phyloP scores from a whole-genome alignment of 2,113 vertebrate species.

The Centropus unirufus region DNA sequence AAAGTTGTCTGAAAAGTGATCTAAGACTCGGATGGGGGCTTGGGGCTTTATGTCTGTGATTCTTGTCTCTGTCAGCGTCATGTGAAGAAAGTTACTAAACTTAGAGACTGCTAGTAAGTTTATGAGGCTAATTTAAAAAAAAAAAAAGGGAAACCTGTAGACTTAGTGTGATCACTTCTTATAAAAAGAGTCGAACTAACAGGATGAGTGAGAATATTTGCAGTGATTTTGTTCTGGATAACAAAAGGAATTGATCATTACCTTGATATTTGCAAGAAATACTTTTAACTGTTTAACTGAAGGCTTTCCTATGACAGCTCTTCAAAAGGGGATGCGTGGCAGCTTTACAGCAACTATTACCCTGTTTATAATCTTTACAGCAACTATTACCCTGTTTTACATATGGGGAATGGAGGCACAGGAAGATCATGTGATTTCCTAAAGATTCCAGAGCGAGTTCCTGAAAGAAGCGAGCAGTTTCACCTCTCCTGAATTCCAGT shows the following conservation, averaged over 20 bases:
- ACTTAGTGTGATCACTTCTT: neutral
- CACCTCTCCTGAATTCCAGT: neutral
- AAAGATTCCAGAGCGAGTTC: neutral
- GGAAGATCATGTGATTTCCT: slow-evolving; percentile 16
- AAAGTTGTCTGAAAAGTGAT: neutral
- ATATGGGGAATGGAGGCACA: neutral
- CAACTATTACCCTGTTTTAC: neutral
- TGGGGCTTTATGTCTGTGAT: neutral
- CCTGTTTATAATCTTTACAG: neutral
- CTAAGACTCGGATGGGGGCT: neutral
- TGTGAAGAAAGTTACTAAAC: neutral
- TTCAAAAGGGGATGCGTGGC: neutral
- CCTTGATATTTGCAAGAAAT: neutral
- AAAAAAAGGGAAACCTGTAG: neutral
- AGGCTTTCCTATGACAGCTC: neutral
- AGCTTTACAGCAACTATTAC: neutral
- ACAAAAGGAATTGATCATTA: neutral
- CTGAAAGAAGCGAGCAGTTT: neutral
- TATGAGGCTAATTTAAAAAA: neutral
- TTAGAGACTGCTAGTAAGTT: neutral
- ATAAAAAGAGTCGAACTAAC: neutral
- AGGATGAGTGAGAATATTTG: neutral
- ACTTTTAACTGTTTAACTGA: neutral
- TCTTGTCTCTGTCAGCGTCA: neutral
- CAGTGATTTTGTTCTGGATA: neutral